A percentile compares a stretch with the other conserved stretches of the same genome.
Conservation (phyloP, 2,113 vertebrate species). For the Rhea pennata region DNA sequence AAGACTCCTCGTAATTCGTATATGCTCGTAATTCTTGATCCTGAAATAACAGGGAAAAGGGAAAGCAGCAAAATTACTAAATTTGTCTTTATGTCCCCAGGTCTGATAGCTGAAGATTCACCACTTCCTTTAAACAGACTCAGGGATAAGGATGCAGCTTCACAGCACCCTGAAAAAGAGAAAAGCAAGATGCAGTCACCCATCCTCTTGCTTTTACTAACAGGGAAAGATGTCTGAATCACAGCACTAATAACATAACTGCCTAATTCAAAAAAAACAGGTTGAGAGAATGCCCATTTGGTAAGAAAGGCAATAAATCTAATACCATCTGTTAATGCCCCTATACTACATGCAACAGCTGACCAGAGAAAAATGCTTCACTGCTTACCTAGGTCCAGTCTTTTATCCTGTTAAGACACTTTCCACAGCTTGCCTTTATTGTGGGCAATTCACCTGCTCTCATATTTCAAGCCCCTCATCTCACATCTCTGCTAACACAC, state of each 20-base stretch:
- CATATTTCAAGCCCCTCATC: neutral
- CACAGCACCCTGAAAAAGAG: neutral
- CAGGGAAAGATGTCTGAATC: neutral
- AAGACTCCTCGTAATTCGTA: neutral
- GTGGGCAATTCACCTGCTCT: neutral
- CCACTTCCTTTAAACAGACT: neutral
- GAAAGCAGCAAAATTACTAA: neutral
- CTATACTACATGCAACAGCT: neutral
- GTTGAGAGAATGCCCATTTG: neutral
- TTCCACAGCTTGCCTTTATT: neutral
- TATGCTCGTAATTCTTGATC: neutral
- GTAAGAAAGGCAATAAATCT: neutral
- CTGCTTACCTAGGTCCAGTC: neutral
- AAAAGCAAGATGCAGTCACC: neutral
- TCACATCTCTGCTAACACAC: neutral
- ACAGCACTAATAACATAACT: neutral
- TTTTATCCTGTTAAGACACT: neutral
- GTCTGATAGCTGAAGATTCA: neutral
- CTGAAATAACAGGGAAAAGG: neutral
- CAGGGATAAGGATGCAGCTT: neutral
- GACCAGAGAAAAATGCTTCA: neutral
- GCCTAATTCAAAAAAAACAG: neutral
- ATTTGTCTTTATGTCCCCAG: neutral
- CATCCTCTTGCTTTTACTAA: neutral
- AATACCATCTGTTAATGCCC: neutral